Conservation (phyloP, 2,113 vertebrate genomes). For the Empidonax traillii region DNA sequence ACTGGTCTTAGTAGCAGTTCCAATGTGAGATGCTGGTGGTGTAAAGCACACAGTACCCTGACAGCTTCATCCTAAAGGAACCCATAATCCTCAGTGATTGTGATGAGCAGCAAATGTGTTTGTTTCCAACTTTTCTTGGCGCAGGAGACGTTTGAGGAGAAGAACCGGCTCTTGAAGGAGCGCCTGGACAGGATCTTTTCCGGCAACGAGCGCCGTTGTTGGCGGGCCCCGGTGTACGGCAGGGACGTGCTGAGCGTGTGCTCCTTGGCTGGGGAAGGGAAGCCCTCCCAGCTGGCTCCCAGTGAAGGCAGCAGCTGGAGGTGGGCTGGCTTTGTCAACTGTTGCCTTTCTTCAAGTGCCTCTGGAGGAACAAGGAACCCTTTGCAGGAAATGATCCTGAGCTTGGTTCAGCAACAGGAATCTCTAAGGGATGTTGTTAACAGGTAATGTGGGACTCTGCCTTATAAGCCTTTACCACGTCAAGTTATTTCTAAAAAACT, state of each 20-base stretch:
- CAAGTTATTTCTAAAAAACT: background rate
- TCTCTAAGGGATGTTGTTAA: constrained; percentile 65
- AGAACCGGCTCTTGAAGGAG: constrained; percentile 83
- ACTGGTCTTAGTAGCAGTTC: background rate
- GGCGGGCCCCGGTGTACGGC: constrained; percentile 85
- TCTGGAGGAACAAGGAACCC: background rate
- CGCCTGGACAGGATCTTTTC: constrained; percentile 83
- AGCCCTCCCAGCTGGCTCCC: constrained; percentile 6
- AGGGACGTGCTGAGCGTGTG: constrained; percentile 83
- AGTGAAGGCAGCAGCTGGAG: constrained; percentile 66
- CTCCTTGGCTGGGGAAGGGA: constrained; percentile 50
- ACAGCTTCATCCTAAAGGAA: background rate
- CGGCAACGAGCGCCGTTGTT: constrained; percentile 87
- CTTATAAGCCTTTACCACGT: background rate
- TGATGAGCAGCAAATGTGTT: background rate
- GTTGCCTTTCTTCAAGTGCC: constrained; percentile 28
- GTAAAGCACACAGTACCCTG: background rate
- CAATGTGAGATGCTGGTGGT: background rate
- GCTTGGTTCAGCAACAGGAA: constrained; percentile 64
- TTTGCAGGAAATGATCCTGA: constrained; percentile 72
- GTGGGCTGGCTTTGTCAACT: constrained; percentile 82
- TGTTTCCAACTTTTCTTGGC: background rate
- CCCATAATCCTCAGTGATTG: background rate
- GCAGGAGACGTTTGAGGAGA: constrained; percentile 87
- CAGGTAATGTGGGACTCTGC: constrained; percentile 67